Base-by-base conservation (phyloP, 2,113 vertebrate genomes). In the Laterallus jamaicensis region DNA sequence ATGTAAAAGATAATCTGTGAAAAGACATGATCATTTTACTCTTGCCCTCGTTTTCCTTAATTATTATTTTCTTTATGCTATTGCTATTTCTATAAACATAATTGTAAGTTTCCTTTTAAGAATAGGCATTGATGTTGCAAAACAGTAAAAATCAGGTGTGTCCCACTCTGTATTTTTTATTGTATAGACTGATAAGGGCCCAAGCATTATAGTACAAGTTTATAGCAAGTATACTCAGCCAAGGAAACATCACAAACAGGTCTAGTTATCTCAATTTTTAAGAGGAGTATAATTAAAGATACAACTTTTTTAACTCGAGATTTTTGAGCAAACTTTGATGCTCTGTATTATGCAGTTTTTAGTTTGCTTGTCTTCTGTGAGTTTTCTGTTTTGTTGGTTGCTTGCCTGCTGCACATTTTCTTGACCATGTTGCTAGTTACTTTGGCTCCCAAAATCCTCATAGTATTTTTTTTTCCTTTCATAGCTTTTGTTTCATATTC, bases 381-480 rank as follows among this genome's bases (percentile, higher is more conserved):
- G 22, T 40, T 71, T 67, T 68, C 32, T 20, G 5, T 0, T 32
- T 28, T 74, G 14, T 55, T 39, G 54, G 9, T 47, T 0, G 0
- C 49, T 84, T 59, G 6, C 40, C 9, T 54, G 32, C 10, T 87
- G 47, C 26, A 32, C 12, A 24, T 42, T 54, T 76, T 67, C 15
- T 71, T 69, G 47, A 74, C 6, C 5, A 3, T 19, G 25, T 37
- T 71, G 29, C 5, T 47, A 32, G 20, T 54, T 58, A 39, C 10
- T 71, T 82, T 82, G 25, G 6, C 4, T 86, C n/a, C 4, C 7
- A 24, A 54, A 89, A 9, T 37, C 25, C 42, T 49, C 32, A 56
- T 6, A 54, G 6, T 2, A 44, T 49, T 86, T 32, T 13, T 80
- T 71, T 79, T 75, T 25, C 10, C 2, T 77, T 88, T 67, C 52